A percentile compares a stretch with the other conserved stretches of the same genome.
phyloP scores from a whole-genome alignment of 2,797 vertebrate genomes.

The Etheostoma nigrum region DNA sequence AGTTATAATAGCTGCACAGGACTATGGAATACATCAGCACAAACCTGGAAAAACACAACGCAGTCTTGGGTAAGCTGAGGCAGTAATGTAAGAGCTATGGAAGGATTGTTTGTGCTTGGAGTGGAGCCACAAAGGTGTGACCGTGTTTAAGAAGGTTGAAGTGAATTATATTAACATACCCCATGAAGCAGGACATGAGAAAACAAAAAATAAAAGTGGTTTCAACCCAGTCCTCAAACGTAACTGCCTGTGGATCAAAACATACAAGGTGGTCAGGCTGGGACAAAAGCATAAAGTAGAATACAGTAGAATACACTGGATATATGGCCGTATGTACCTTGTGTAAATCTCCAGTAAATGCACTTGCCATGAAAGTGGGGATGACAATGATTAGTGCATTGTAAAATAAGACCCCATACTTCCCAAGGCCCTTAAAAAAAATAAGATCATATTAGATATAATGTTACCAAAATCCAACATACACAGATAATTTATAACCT shows the following conservation, averaged over 20 bases:
- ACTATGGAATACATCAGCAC: conserved; percentile 93
- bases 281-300: not conserved
- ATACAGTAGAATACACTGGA: no score
- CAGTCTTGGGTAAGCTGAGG: not conserved
- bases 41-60: conserved; percentile 83
- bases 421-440: conserved; percentile 89
- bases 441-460: conserved; percentile 4
- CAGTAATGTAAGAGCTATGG: not conserved
- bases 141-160: not conserved
- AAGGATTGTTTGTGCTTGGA: not conserved
- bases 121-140: not conserved
- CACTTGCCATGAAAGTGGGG: conserved; percentile 87
- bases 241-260: conserved; percentile 82
- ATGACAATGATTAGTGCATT: conserved; percentile 92
- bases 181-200: conserved; percentile 92
- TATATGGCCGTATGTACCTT: conserved; percentile 77
- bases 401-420: conserved; percentile 94
- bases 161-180: conserved; percentile 82
- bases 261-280: conserved; percentile 4
- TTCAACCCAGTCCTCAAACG: conserved; percentile 89
- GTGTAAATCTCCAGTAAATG: conserved; percentile 89
- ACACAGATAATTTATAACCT: not conserved
- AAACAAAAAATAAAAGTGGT: conserved; percentile 88
- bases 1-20: conserved; percentile 94
- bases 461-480: not conserved